These are phyloP conservation scores for Nudaria mundana DNA, from an alignment of 2,888 invertebrate genomes.

Conservation along the genomic window DNA sequence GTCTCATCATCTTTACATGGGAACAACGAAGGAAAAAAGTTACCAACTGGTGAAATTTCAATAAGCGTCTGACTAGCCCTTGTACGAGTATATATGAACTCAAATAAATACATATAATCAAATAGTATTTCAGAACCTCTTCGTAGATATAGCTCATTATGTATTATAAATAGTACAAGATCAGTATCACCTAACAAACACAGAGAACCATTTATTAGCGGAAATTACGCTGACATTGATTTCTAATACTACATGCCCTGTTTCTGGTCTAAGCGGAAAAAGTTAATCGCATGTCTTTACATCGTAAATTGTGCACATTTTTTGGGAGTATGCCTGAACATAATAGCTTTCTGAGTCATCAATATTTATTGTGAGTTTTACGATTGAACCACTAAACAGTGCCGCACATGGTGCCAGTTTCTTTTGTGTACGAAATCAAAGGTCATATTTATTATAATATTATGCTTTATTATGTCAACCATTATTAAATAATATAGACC, in stretches of 20 bases:
- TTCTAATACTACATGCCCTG: conserved; percentile 15
- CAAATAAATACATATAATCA: not conserved
- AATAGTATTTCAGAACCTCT: too few relatives aligned
- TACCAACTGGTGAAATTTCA: too few relatives aligned
- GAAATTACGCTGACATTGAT: conserved; percentile 14
- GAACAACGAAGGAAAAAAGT: too few relatives aligned
- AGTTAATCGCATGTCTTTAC: conserved; percentile 70
- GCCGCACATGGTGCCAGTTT: conserved; percentile 50
- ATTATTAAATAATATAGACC: conserved; percentile 24
- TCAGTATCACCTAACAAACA: too few relatives aligned
- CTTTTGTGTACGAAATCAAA: conserved; percentile 44
- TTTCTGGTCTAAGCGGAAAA: conserved; percentile 45
- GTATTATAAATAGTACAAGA: too few relatives aligned
- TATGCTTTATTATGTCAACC: too few relatives aligned
- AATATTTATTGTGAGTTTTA: conserved; percentile 75
- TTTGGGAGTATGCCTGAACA: conserved; percentile 68
- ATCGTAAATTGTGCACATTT: conserved; percentile 69
- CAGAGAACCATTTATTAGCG: too few relatives aligned
- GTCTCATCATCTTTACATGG: too few relatives aligned
- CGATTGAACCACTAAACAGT: conserved; percentile 59
- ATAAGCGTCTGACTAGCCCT: too few relatives aligned
- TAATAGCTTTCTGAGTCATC: conserved; percentile 72
- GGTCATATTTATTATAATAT: too few relatives aligned
- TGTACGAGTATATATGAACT: not conserved
- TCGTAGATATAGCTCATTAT: too few relatives aligned